These are phyloP conservation scores for Apodemus sylvaticus DNA, from an alignment of 2,113 vertebrate genomes.

Conservation along the genomic window DNA sequence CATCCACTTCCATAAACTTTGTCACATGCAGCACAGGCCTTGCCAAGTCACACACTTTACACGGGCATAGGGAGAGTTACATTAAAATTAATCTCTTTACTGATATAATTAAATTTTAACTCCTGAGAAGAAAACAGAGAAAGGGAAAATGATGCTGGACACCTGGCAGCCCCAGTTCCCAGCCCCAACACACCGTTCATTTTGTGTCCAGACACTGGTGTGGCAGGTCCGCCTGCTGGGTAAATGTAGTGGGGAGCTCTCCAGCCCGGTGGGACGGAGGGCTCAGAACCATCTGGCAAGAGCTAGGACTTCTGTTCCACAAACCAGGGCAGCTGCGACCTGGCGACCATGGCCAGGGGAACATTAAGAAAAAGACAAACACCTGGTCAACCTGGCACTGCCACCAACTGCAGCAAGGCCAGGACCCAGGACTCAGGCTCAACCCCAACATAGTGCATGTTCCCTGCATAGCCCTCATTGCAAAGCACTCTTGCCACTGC, in stretches of 20 bases:
- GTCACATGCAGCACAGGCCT: conserved; percentile 88
- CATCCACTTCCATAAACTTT: conserved; percentile 72
- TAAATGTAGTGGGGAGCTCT: background rate
- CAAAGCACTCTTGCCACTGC: background rate
- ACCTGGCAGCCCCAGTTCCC: background rate
- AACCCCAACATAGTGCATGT: background rate
- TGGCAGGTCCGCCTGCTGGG: background rate
- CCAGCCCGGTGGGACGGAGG: background rate
- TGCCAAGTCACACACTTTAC: conserved; percentile 91
- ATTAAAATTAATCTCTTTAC: conserved; percentile 91
- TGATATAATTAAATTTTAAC: conserved; percentile 90
- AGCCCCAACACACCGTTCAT: conserved; percentile 27
- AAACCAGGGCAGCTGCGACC: conserved; percentile 16
- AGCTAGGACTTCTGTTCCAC: conserved; percentile 11
- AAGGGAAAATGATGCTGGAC: conserved; percentile 64
- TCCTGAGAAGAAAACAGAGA: conserved; percentile 93
- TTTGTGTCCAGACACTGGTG: background rate
- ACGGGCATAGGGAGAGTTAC: conserved; percentile 88
- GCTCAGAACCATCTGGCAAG: conserved; percentile 59
- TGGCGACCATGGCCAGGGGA: background rate
- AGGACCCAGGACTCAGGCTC: background rate
- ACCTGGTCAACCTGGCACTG: background rate
- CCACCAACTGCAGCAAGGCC: background rate
- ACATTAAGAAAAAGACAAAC: background rate
- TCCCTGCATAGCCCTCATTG: conserved; percentile 7